Conservation (phyloP, 2,113 vertebrate species). For the Poeciliopsis prolifica region DNA sequence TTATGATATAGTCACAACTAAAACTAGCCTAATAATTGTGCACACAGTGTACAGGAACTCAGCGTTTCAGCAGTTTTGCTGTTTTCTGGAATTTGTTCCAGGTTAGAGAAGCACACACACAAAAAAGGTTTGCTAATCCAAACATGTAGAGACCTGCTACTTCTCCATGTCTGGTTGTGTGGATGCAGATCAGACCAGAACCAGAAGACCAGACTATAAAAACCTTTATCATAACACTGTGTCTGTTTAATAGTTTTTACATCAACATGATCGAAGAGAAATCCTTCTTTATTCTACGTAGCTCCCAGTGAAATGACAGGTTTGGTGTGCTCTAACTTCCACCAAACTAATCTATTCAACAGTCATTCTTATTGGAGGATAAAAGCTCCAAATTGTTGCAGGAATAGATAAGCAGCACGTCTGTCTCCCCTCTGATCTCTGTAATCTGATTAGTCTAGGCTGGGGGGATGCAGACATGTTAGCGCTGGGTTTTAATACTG, state of each 20-base stretch:
- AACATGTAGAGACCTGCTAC: too few relatives aligned
- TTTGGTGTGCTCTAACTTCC: background rate
- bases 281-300: background rate
- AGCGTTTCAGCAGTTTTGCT: too few relatives aligned
- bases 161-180: too few relatives aligned
- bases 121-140: too few relatives aligned
- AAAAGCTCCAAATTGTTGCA: background rate
- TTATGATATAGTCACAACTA: too few relatives aligned
- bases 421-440: conserved; percentile 11
- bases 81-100: too few relatives aligned
- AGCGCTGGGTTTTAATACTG: background rate
- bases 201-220: too few relatives aligned
- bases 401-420: conserved; percentile 6
- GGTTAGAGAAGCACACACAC: too few relatives aligned
- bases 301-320: background rate
- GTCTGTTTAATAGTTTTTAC: background rate
- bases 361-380: background rate
- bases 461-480: conserved; percentile 5
- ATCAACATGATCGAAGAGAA: background rate
- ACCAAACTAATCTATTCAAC: background rate
- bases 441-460: conserved; percentile 77
- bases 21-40: too few relatives aligned
- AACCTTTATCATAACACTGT: too few relatives aligned
- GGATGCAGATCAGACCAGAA: too few relatives aligned
- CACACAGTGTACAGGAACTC: too few relatives aligned